phyloP scores from a whole-genome alignment of 2,888 invertebrate genomes.

The Noctua pronuba region DNA sequence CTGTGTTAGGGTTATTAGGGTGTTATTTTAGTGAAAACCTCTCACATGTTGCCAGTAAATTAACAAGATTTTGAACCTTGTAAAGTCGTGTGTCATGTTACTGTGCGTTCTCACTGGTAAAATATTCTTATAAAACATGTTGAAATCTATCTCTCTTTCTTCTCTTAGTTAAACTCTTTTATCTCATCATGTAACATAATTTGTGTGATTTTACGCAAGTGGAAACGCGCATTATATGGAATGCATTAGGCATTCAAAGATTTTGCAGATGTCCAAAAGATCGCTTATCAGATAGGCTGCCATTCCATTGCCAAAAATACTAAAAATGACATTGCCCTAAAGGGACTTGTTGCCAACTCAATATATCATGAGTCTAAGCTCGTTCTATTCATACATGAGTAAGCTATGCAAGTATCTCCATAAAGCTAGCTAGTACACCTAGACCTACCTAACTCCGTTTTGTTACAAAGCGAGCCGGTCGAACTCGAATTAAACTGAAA shows the following conservation, averaged over 20 bases:
- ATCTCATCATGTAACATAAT: background rate
- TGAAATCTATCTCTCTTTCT: background rate
- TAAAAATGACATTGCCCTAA: background rate
- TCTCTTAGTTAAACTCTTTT: background rate
- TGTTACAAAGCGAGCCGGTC: conserved; percentile 47
- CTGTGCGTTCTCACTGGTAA: background rate
- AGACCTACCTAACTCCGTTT: conserved; percentile 1
- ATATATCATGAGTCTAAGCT: background rate
- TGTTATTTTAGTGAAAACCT: background rate
- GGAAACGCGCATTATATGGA: background rate
- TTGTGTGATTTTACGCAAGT: background rate
- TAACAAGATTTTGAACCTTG: background rate
- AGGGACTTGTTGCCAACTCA: background rate
- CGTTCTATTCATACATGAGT: background rate
- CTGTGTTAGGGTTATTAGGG: background rate
- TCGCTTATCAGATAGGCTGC: background rate
- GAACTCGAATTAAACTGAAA: conserved; percentile 51
- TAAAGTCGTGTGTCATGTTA: background rate
- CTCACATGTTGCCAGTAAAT: background rate
- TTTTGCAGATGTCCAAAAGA: too few relatives aligned
- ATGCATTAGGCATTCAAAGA: background rate
- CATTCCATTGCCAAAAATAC: background rate
- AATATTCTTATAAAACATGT: background rate
- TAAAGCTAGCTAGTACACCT: background rate
- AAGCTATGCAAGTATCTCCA: background rate